These are phyloP conservation scores for Metalampra italica DNA, from an alignment of 2,888 invertebrate genomes.

Conservation along the genomic window DNA sequence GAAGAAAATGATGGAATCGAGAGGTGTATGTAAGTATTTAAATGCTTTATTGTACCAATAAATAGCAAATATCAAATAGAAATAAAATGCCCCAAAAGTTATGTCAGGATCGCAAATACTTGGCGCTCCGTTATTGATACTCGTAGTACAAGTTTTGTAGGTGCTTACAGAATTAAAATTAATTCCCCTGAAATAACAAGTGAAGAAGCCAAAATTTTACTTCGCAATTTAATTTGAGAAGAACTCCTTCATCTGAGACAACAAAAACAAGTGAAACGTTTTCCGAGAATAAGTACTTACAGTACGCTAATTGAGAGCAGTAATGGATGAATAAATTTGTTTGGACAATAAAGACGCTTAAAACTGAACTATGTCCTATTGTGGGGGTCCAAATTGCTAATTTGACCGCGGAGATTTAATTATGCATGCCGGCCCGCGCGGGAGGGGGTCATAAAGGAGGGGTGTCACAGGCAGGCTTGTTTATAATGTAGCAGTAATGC, in stretches of 20 bases:
- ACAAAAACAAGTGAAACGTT: constrained; percentile 43
- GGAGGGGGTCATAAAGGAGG: constrained; percentile 66
- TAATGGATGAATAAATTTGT: constrained; percentile 70
- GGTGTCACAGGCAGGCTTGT: constrained; percentile 71
- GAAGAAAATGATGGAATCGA: no score
- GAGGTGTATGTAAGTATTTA: no score
- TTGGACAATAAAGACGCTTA: constrained; percentile 68
- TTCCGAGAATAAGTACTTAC: constrained; percentile 35
- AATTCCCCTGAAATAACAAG: background rate
- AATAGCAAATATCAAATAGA: no score
- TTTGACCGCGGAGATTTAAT: constrained; percentile 77
- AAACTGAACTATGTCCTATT: constrained; percentile 71
- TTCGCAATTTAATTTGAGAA: constrained; percentile 21
- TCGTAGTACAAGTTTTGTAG: no score
- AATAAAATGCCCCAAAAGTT: no score
- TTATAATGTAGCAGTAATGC: constrained; percentile 75
- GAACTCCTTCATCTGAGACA: constrained; percentile 35
- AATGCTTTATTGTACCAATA: no score
- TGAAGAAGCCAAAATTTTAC: constrained; percentile 5
- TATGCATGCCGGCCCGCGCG: constrained; percentile 65
- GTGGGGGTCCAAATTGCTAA: constrained; percentile 71
- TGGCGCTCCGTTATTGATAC: no score
- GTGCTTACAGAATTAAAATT: no score
- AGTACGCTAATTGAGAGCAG: constrained; percentile 56
- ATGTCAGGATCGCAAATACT: no score